These are phyloP conservation scores for Alectura lathami DNA, from an alignment of 2,113 vertebrate species.

Conservation along the genomic window DNA sequence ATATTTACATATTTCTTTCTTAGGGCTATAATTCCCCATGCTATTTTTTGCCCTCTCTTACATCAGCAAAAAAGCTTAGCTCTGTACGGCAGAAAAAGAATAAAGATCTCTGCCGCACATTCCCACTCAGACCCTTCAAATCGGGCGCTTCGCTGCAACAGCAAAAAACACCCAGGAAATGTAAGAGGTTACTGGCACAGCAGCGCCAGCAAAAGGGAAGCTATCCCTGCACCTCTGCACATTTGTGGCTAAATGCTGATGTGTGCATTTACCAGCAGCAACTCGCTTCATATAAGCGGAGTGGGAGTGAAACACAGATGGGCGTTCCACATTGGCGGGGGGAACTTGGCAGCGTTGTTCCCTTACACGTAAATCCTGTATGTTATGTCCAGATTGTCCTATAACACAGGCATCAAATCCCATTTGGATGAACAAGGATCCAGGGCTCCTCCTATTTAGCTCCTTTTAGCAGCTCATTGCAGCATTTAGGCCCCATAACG, in stretches of 20 bases:
- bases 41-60: slow-evolving; percentile 27
- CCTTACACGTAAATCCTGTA: fast-evolving
- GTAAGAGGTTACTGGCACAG: background rate
- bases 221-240: background rate
- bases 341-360: background rate
- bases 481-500: background rate
- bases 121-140: background rate
- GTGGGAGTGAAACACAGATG: fast-evolving
- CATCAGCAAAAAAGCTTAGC: background rate
- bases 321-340: background rate
- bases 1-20: slow-evolving; percentile 55
- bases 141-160: fast-evolving
- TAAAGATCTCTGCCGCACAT: fast-evolving
- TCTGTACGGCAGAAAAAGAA: fast-evolving
- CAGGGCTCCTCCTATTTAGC: background rate
- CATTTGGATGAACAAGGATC: fast-evolving
- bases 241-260: fast-evolving
- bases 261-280: fast-evolving
- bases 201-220: background rate
- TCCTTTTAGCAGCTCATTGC: background rate
- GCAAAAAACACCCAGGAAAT: background rate
- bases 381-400: fast-evolving
- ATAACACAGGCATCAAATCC: fast-evolving
- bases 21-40: background rate
- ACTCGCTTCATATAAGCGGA: fast-evolving